Evolutionary conservation across 2,888 invertebrate genomes (phyloP).

Genomic region (Callyntrura guangdongensis): DNA sequence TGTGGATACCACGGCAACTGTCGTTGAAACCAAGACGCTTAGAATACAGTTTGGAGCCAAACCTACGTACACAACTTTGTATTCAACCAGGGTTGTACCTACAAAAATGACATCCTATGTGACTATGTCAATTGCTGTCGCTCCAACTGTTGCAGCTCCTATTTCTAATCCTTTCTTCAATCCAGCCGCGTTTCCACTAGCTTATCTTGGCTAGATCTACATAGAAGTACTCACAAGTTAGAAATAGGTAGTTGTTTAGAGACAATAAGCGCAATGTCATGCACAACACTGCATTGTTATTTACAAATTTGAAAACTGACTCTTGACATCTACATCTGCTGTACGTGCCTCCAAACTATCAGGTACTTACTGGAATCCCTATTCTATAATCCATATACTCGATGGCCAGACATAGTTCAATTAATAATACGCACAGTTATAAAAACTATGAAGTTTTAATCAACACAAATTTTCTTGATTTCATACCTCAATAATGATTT

Average conservation of each 20-base stretch:
- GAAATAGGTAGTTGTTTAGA: not conserved
- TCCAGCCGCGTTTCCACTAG: constrained; percentile 82
- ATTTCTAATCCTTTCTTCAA: constrained; percentile 80
- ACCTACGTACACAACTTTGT: constrained; percentile 94
- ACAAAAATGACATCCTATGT: constrained; percentile 94
- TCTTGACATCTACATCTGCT: not conserved
- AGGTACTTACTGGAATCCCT: not conserved
- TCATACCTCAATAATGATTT: too few species aligned
- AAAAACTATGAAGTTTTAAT: too few species aligned
- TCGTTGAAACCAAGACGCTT: constrained; percentile 93
- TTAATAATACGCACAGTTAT: too few species aligned
- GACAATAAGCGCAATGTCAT: constrained; percentile 13
- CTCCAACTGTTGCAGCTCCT: constrained; percentile 88
- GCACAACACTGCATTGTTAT: constrained; percentile 1
- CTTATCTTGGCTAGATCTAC: constrained; percentile 82
- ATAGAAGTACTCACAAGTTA: not conserved
- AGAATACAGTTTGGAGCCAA: constrained; percentile 97
- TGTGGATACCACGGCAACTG: constrained; percentile 92
- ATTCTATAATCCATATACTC: not conserved
- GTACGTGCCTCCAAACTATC: not conserved
- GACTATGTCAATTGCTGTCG: constrained; percentile 92
- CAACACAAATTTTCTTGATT: too few species aligned
- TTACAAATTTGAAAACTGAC: not conserved
- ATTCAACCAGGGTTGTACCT: constrained; percentile 93
- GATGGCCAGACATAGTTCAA: not conserved